Base-by-base conservation (phyloP, 1,140 invertebrate genomes). In the Drosophila fuyamai region DNA sequence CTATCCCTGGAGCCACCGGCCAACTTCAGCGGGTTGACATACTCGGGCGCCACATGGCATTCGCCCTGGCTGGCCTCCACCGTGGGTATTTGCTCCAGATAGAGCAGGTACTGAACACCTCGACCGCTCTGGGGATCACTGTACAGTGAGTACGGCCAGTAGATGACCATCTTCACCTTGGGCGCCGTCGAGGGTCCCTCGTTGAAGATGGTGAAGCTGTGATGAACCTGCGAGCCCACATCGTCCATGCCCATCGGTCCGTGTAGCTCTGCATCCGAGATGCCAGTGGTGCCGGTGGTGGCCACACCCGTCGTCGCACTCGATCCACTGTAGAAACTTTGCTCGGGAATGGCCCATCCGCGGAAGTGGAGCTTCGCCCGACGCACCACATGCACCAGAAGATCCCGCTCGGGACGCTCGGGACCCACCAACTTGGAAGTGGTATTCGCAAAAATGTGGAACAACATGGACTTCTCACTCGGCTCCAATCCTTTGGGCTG, bases 141-240 rank as follows among this genome's bases (percentile, higher is more conserved):
- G 18, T 96, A 95, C 1, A 98, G 95, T 93, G 98, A 97, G 85
- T 96, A 95, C 0, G 98, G 98, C 98, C 98, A 98, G 2, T 95
- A 94, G 63, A 99, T 96, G 29, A 94, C 93, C n/a, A 99, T 95
- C 81, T 95, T 94, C 0, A 98, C 93, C 35, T 94, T 94, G 7
- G 95, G 94, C 3, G 98, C 96, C 82, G 95, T 94, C 95, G 97
- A 98, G 0, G 97, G 96, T 1, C 98, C 98, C 73, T 95, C 94
- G 79, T 99, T 99, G 82, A 95, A 96, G 76, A 97, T 94, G 93
- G 96, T 95, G 92, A 97, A 99, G 27, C 95, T 96, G 84, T 99
- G 98, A 5, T 95, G 94, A 0, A 99, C 94, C 90, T 95, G 94
- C 4, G 96, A 95, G 5, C 98, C 98, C 62, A 99, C 95, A 81